Percentiles rank a stretch among this genome's conserved stretches.
Conservation (phyloP, 2,113 vertebrate genomes). For the Synodontis membranacea region DNA sequence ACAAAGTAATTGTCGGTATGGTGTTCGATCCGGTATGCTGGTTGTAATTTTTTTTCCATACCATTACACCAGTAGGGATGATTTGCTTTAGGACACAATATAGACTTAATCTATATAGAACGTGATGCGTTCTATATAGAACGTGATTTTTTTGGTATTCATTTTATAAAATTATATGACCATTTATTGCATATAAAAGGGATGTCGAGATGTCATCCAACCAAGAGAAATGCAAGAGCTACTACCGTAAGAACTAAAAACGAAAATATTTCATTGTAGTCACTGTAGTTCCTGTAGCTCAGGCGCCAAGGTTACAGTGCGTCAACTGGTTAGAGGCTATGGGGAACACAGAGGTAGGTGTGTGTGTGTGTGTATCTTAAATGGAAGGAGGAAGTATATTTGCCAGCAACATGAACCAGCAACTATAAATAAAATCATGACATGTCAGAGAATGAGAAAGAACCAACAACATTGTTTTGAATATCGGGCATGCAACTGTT, state of each 20-base stretch:
- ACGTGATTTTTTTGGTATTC: neutral
- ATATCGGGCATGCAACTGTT: neutral
- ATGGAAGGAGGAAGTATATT: neutral
- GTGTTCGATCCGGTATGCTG: neutral
- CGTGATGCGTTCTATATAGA: neutral
- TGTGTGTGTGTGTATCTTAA: neutral
- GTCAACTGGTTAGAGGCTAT: neutral
- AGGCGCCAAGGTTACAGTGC: neutral
- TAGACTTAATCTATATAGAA: neutral
- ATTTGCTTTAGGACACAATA: neutral
- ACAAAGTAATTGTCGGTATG: neutral
- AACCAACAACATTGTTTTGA: neutral
- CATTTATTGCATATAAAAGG: neutral
- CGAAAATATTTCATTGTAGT: neutral
- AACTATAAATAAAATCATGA: neutral
- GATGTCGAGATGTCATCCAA: neutral
- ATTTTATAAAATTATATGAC: neutral
- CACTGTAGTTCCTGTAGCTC: neutral
- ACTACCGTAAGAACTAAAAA: too few relatives aligned
- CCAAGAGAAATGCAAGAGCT: neutral
- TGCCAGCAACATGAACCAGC: neutral
- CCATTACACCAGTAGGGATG: neutral
- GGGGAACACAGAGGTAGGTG: neutral
- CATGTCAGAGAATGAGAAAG: neutral
- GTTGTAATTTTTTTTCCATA: neutral